These are phyloP conservation scores for Geodia barretti DNA, from an alignment of 37 sponge, comb jelly and placozoan genomes.

Conservation along the genomic window DNA sequence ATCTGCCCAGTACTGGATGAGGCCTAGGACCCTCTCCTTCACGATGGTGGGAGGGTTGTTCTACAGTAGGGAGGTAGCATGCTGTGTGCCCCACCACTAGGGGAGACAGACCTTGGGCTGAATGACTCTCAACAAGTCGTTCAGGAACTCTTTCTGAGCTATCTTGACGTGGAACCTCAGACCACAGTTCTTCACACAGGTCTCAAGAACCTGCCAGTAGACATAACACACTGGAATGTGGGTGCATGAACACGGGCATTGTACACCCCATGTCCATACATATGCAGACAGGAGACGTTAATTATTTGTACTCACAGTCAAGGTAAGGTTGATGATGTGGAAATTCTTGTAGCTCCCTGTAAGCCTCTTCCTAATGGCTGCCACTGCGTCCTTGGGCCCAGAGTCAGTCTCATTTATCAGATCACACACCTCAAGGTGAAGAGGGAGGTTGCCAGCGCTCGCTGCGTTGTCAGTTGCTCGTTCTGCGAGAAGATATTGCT, in stretches of 20 bases:
- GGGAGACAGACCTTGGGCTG: constrained; percentile 45
- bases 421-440: constrained; percentile 97
- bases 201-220: constrained; percentile 74
- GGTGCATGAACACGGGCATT: background rate
- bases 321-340: constrained; percentile 77
- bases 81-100: background rate
- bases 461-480: constrained; percentile 83
- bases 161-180: constrained; percentile 84
- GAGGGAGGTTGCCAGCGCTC: constrained; percentile 79
- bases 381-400: constrained; percentile 91
- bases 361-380: constrained; percentile 85
- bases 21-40: constrained; percentile 74
- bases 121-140: constrained; percentile 72
- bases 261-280: background rate
- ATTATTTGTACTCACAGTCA: constrained; percentile 55
- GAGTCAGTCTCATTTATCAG: constrained; percentile 83
- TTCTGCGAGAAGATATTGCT: constrained; percentile 35
- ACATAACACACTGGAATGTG: background rate
- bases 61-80: constrained; percentile 27
- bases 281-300: too few species aligned
- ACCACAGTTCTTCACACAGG: constrained; percentile 96
- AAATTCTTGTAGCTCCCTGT: constrained; percentile 76
- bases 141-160: constrained; percentile 89
- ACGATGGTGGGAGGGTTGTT: constrained; percentile 82
- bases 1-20: constrained; percentile 95